These are phyloP conservation scores for Rattus norvegicus DNA, from an alignment of 2,113 vertebrate genomes.

Conservation along the genomic window DNA sequence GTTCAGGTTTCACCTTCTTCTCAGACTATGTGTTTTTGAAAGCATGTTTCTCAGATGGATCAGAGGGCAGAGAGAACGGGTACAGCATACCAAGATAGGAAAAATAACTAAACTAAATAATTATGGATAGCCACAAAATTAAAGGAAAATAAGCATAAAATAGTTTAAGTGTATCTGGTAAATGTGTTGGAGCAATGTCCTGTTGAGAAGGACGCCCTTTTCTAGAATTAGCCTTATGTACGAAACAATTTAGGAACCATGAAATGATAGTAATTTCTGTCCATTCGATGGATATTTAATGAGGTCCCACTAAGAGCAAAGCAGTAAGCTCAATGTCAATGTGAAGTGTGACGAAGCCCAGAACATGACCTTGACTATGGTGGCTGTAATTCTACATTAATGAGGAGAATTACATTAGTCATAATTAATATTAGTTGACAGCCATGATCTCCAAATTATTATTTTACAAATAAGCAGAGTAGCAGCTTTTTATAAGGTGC, in stretches of 20 bases:
- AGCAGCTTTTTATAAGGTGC: background rate
- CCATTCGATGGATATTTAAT: background rate
- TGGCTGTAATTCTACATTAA: background rate
- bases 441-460: constrained; percentile 23
- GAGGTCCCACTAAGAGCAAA: background rate
- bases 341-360: background rate
- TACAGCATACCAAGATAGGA: background rate
- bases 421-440: constrained; percentile 58
- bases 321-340: background rate
- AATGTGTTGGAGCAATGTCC: background rate
- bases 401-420: background rate
- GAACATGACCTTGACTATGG: background rate
- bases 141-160: background rate
- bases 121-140: background rate
- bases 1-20: background rate
- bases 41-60: too few species aligned
- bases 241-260: background rate
- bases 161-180: background rate
- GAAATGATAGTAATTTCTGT: background rate
- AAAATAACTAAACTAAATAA: background rate
- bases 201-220: background rate
- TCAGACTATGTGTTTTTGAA: background rate
- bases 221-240: background rate
- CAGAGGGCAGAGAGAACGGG: background rate
- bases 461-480: constrained; percentile 54